Base-by-base conservation (phyloP, 2,797 vertebrate genomes). In the Tachyglossus aculeatus region DNA sequence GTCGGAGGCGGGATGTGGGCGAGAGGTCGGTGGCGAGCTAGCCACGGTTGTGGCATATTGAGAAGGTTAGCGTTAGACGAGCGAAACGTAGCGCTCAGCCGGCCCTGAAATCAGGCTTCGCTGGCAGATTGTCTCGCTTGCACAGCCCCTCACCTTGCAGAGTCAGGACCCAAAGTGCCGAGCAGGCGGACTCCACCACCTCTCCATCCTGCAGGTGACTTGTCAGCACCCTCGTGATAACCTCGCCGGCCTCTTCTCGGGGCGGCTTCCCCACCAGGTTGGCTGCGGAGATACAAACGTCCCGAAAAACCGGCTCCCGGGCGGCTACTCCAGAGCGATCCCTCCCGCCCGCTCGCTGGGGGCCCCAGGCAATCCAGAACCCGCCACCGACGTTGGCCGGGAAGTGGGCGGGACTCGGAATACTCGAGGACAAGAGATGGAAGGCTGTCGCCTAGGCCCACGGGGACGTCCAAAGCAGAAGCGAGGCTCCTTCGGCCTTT, bases 91-190 rank as follows among this genome's bases (percentile, higher is more conserved):
- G 44, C 15, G 27, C 44, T 18, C 5, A 14, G 5, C 11, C 3
- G 24, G 7, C 3, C 3, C 44, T 9, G 5, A 4, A 4, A 14
- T 8, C 24, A 44, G 9, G 16, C 21, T 13, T 15, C 5, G 50
- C 11, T 50, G n/a, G n/a, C n/a, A n/a, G n/a, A n/a, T n/a, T n/a
- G n/a, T n/a, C n/a, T n/a, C 48, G 10, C 25, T 27, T 31, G 45
- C 11, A 24, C 2, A 12, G 25, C 3, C 4, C 7, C 87, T 41
- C 61, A 94, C 94, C 92, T 16, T 83, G 84, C 43, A 92, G 43
- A 6, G 90, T 84, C 57, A 94, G 45, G 1, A 87, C 86, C 94
- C 93, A 94, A 0, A 94, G 62, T 4, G 85, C 88, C 0, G 77
- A 87, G 19, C 90, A 90, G 27, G 92, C 83, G 0, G 75, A 58